Conservation (phyloP, 2,113 vertebrate genomes). For the Podarcis raffonei region DNA sequence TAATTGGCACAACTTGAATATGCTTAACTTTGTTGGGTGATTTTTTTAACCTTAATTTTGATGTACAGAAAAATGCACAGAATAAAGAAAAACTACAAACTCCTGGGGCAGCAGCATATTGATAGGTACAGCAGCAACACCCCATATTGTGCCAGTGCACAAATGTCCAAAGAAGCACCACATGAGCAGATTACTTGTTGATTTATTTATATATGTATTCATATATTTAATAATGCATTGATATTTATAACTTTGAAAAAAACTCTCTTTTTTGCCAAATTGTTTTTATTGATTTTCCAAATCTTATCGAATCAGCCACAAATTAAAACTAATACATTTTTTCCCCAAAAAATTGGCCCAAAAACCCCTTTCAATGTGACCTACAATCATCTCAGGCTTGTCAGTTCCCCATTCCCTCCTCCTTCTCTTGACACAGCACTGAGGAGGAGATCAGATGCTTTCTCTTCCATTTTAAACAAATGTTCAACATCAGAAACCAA, state of each 20-base stretch:
- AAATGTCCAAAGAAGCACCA: slow-evolving; percentile 36
- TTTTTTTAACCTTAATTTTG: not conserved
- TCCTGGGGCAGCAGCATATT: not conserved
- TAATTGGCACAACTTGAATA: not conserved
- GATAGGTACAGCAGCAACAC: not conserved
- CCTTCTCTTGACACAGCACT: not conserved
- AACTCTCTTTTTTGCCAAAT: no score
- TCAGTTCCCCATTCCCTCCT: no score
- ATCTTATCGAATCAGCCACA: no score
- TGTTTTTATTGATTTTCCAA: no score
- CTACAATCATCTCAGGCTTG: no score
- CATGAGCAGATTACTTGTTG: not conserved
- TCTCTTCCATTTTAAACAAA: not conserved
- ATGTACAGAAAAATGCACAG: not conserved
- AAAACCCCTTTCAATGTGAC: no score
- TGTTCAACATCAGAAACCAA: not conserved
- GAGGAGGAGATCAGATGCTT: not conserved
- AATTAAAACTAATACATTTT: no score
- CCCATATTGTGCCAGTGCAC: slow-evolving; percentile 6
- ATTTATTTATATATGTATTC: not conserved
- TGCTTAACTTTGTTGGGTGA: not conserved
- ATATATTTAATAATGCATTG: no score
- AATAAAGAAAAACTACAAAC: not conserved
- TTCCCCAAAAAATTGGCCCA: no score
- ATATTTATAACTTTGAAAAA: no score